Percentiles rank a stretch among this genome's conserved stretches.
Conservation (phyloP, 2,113 vertebrate species). For the Ceyx margarethae region DNA sequence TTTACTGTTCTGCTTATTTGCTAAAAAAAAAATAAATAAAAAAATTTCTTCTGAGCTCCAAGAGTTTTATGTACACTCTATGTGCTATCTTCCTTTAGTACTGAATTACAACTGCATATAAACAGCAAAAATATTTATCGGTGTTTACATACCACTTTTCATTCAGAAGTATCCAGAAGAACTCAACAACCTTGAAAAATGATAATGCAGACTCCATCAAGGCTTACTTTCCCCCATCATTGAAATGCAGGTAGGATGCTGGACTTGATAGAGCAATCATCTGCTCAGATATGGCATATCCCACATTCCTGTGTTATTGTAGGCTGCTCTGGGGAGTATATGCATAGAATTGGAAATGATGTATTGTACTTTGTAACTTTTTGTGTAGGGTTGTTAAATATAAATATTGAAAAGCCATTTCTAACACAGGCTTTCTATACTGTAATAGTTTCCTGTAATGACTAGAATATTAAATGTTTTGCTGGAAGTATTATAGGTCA, state of each 20-base stretch:
- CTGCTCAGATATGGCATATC: background rate
- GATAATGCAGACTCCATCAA: background rate
- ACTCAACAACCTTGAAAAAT: slow-evolving; percentile 43
- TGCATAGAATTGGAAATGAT: slow-evolving; percentile 10
- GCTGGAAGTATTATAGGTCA: background rate
- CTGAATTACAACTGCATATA: background rate
- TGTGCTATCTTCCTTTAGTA: background rate
- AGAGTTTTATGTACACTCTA: background rate
- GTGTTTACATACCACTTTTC: background rate
- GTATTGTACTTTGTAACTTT: background rate
- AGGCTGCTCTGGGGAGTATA: background rate
- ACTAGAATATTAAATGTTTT: background rate
- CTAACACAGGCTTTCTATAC: background rate
- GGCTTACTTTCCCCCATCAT: background rate
- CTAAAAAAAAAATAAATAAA: background rate
- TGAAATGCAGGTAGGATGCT: slow-evolving; percentile 21
- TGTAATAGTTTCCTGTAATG: background rate
- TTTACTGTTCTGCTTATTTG: background rate
- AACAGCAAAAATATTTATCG: background rate
- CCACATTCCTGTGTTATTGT: background rate
- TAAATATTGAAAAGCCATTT: slow-evolving; percentile 15
- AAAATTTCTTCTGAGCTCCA: background rate
- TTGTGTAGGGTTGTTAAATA: slow-evolving; percentile 13
- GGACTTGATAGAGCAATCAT: slow-evolving; percentile 1
- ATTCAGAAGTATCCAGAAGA: background rate